phyloP scores from a whole-genome alignment of 2,888 invertebrate genomes.

The Lissocephala sabroskyi region DNA sequence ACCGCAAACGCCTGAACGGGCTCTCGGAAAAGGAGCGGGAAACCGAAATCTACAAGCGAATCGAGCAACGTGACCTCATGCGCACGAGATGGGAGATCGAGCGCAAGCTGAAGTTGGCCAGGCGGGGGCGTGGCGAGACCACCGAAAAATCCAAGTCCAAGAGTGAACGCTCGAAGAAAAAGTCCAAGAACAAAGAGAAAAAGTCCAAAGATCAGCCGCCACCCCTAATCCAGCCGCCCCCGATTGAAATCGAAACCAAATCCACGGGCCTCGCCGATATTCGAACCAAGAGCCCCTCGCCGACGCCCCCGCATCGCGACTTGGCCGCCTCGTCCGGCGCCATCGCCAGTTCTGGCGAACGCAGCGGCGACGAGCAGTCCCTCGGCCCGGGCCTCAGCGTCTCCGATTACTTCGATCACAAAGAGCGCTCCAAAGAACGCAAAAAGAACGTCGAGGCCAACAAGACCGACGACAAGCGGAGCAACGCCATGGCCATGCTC shows the following conservation, averaged over 20 bases:
- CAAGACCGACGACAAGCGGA: constrained; percentile 87
- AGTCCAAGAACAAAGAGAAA: constrained; percentile 49
- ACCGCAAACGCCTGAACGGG: constrained; percentile 88
- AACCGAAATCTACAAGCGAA: constrained; percentile 96
- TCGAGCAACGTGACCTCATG: constrained; percentile 94
- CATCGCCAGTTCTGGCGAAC: constrained; percentile 30
- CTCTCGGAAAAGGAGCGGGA: constrained; percentile 98
- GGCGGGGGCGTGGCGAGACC: constrained; percentile 83
- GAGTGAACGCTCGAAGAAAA: constrained; percentile 76
- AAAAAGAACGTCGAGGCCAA: constrained; percentile 93
- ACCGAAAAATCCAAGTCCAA: constrained; percentile 72
- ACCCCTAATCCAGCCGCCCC: constrained; percentile 7
- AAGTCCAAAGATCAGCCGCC: constrained; percentile 26
- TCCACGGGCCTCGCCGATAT: neutral
- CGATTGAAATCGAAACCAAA: constrained; percentile 17
- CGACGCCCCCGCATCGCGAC: constrained; percentile 25
- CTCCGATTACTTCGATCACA: constrained; percentile 77
- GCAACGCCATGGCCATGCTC: constrained; percentile 93
- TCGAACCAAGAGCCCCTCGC: constrained; percentile 35
- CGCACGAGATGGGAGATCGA: constrained; percentile 97
- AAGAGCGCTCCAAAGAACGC: constrained; percentile 85
- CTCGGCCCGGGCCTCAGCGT: constrained; percentile 23
- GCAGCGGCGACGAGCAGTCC: constrained; percentile 39
- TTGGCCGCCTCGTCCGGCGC: constrained; percentile 38
- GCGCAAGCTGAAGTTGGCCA: constrained; percentile 89